Conservation (phyloP, 2,113 vertebrate species). For the Podilymbus podiceps region DNA sequence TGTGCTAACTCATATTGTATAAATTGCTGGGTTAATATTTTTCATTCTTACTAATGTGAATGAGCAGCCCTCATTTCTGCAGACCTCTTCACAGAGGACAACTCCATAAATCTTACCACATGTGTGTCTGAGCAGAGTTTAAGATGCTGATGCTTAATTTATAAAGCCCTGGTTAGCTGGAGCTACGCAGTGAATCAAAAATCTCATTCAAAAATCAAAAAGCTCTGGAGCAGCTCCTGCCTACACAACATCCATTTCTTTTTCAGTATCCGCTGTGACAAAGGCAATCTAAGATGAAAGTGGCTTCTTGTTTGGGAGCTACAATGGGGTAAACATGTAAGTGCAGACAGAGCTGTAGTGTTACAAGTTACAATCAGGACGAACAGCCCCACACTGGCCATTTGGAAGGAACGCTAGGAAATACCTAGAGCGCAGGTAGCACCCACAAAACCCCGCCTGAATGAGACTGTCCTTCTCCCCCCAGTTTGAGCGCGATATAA, state of each 20-base stretch:
- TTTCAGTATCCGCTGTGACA: background rate
- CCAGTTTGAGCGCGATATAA: conserved; percentile 84
- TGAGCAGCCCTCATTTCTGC: background rate
- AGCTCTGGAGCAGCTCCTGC: background rate
- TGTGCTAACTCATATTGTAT: background rate
- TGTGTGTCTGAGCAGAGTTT: background rate
- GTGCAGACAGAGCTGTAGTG: background rate
- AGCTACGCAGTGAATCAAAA: background rate
- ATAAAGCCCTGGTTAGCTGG: background rate
- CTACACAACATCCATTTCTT: background rate
- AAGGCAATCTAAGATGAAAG: background rate
- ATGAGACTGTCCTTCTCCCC: background rate
- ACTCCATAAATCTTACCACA: background rate
- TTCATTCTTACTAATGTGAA: background rate
- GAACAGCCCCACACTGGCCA: background rate
- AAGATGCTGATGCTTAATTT: background rate
- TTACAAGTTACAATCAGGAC: background rate
- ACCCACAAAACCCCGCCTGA: background rate
- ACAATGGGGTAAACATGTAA: rapidly evolving
- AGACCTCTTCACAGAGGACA: background rate
- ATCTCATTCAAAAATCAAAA: too few species aligned
- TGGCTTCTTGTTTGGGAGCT: background rate
- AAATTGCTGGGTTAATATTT: background rate
- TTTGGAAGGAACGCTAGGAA: background rate
- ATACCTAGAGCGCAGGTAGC: background rate